A percentile compares a stretch with the other conserved stretches of the same genome.
phyloP scores from a whole-genome alignment of 2,888 invertebrate genomes.

The Ochropleura leucogaster region DNA sequence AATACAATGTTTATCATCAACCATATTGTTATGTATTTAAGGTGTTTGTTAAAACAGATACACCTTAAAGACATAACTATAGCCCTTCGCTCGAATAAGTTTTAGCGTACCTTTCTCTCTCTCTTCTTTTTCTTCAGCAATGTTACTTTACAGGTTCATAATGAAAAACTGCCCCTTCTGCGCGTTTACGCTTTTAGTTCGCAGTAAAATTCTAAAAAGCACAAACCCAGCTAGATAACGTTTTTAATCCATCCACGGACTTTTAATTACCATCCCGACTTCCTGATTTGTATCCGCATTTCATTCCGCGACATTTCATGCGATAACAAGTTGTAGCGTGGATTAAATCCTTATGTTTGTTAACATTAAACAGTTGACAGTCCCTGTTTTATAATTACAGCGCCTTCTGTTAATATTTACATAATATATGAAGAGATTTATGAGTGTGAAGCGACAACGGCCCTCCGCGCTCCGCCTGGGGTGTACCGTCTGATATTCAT shows the following conservation, averaged over 20 bases:
- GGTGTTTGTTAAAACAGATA: neutral
- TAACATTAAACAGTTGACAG: slow-evolving; percentile 58
- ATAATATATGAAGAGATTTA: slow-evolving; percentile 61
- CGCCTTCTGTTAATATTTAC: slow-evolving; percentile 59
- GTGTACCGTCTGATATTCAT: slow-evolving; percentile 32
- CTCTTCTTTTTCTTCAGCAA: neutral
- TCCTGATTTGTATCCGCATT: slow-evolving; percentile 60
- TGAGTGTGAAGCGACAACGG: slow-evolving; percentile 36
- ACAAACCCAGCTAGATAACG: slow-evolving; percentile 27
- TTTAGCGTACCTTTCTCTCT: neutral
- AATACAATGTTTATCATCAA: neutral
- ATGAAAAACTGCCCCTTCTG: neutral
- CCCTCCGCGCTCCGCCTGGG: slow-evolving; percentile 33
- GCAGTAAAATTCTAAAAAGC: slow-evolving; percentile 25
- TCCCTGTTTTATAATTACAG: slow-evolving; percentile 59
- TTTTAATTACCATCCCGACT: slow-evolving; percentile 57
- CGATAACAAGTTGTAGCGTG: slow-evolving; percentile 34
- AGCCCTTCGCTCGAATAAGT: no score
- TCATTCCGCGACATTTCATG: slow-evolving; percentile 50
- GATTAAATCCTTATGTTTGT: slow-evolving; percentile 59
- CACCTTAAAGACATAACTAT: neutral
- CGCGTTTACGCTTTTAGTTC: slow-evolving; percentile 9
- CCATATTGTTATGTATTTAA: neutral
- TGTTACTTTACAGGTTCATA: neutral
- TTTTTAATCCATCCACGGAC: slow-evolving; percentile 51